These are phyloP conservation scores for Clupea harengus DNA, from an alignment of 2,113 vertebrate genomes.

Conservation along the genomic window DNA sequence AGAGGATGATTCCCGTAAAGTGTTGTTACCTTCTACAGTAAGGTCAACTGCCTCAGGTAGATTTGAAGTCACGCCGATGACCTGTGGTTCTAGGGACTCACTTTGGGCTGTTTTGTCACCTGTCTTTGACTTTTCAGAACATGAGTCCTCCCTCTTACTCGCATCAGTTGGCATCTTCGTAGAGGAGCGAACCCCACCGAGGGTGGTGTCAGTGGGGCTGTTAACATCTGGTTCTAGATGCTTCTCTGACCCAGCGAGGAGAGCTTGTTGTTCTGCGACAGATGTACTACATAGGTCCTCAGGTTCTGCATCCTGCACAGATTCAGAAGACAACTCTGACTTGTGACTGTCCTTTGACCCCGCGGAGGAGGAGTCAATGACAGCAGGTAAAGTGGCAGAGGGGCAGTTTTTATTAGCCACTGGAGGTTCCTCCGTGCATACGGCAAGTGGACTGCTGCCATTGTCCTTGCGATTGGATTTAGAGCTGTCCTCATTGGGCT, in stretches of 20 bases:
- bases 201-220: no score
- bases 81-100: background rate
- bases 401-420: background rate
- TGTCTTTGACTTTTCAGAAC: background rate
- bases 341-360: background rate
- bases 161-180: no score
- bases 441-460: background rate
- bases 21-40: background rate
- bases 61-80: background rate
- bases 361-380: background rate
- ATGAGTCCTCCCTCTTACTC: background rate
- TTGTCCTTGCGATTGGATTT: background rate
- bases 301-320: background rate
- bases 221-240: background rate
- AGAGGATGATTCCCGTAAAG: background rate
- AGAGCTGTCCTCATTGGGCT: background rate
- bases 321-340: background rate
- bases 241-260: background rate
- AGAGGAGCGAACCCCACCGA: background rate
- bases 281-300: no score
- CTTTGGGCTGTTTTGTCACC: background rate
- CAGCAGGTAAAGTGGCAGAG: background rate
- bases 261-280: background rate
- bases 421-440: background rate
- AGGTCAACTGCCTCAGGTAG: background rate